phyloP scores from a whole-genome alignment of 2,797 vertebrate species.

The Anguilla anguilla region DNA sequence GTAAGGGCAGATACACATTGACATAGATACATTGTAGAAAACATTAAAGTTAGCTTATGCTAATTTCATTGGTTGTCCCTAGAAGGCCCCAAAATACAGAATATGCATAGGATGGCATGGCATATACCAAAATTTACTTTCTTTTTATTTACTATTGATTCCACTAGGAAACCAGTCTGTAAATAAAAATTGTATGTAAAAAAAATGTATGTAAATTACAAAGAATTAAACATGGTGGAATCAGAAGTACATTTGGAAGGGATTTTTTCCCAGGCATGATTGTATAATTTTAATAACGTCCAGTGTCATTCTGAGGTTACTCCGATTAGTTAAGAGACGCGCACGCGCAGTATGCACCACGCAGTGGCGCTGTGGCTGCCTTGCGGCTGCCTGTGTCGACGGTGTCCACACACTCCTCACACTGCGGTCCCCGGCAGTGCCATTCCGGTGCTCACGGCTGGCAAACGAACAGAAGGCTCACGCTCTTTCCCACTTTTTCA shows the following conservation, averaged over 20 bases:
- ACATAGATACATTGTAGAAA: not conserved
- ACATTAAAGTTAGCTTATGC: not conserved
- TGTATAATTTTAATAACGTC: not conserved
- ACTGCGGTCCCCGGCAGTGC: not conserved
- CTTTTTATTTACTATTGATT: not conserved
- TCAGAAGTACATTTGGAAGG: not conserved
- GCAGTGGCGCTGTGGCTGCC: not conserved
- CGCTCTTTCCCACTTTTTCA: constrained; percentile 20
- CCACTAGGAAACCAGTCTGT: not conserved
- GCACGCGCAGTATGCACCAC: not conserved
- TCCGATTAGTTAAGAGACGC: not conserved
- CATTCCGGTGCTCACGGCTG: not conserved
- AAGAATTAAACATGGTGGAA: not conserved
- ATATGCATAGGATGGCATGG: not conserved
- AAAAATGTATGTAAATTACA: not conserved
- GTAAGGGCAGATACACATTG: not conserved
- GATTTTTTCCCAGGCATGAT: too few species aligned
- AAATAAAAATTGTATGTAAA: not conserved
- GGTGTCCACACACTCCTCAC: constrained; percentile 1
- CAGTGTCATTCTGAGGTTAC: not conserved
- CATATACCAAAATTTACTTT: not conserved
- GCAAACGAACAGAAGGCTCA: not conserved
- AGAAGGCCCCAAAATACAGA: not conserved
- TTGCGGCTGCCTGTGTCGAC: not conserved
- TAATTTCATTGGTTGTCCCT: not conserved